Base-by-base conservation (phyloP, 1,140 invertebrate genomes). In the Scaptodrosophila lebanonensis region DNA sequence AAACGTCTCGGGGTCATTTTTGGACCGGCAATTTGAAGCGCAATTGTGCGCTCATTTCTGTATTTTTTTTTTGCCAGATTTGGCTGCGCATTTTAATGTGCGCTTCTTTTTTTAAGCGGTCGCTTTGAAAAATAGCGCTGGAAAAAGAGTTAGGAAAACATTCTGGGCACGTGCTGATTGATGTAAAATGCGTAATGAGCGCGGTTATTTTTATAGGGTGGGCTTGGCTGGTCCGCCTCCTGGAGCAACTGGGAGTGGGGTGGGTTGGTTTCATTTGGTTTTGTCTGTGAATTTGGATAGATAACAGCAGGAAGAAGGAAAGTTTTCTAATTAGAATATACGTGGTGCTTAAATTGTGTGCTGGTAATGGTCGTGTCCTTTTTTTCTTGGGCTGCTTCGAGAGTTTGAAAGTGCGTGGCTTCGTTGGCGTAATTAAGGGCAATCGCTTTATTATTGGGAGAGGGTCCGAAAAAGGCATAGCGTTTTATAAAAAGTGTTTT, bases 141-240 rank as follows among this genome's bases (percentile, higher is more conserved):
- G 2, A 47, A 58, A 65, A 66, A 68, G 68, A 79, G 52, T 66
- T 73, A n/a, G n/a, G 33, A 61, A 79, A 79, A 68, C 60, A 77
- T 77, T 73, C 73, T 73, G 73, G 56, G 73, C 73, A 77, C 73
- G 73, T 79, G 73, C 75, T 79, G 73, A 77, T 77, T 79, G 73
- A 77, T 77, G 73, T 79, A 82, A 77, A 77, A 69, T 77, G 64
- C 73, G 73, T 77, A 77, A 77, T 77, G 69, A 79, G 73, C 65
- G 73, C 56, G 73, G 73, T 77, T 79, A 54, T 52, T 52, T 62
- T 66, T 71, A 71, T 71, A 50, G 62, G 5, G 16, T 11, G 32
- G 15, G 48, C 47, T n/a, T n/a, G n/a, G n/a, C n/a, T n/a, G n/a
- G n/a, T n/a, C n/a, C n/a, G n/a, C n/a, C n/a, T n/a, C n/a, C n/a